Base-by-base conservation (phyloP, 2,797 vertebrate species). In the Selene dorsalis region DNA sequence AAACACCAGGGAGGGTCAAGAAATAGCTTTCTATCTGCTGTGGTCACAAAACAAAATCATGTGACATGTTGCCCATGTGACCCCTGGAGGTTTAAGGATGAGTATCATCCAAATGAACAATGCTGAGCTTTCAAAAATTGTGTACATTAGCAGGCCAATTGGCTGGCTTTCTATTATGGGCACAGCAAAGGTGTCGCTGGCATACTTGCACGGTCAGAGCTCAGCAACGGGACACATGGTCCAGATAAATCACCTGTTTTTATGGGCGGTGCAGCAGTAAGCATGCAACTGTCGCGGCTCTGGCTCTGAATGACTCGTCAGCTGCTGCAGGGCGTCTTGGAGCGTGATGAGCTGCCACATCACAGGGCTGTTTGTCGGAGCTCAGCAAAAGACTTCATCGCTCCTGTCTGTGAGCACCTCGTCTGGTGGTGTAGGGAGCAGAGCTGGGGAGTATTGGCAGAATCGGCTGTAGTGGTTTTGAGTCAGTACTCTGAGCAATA, bases 161-260 rank as follows among this genome's bases (percentile, higher is more conserved):
- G 79, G 74, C 80, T 18, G 41, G 43, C 71, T 77, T 84, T 88
- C 83, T 92, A 88, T 89, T 84, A 89, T 4, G 50, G 75, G 85
- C 77, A 69, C 73, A 61, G 83, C 28, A 71, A 84, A 88, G 83
- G 82, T 88, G 76, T 89, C 32, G 48, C 66, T 79, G 79, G 78
- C 87, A 91, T 93, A 75, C 88, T 87, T 87, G 59, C 0, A 7
- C 69, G 83, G 90, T 92, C 91, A 91, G 81, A 84, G 75, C 84
- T 75, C 90, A 73, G 71, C 77, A 79, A 73, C 77, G 59, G 73
- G 82, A 79, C 92, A 92, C 88, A 87, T 89, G 84, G 74, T 89
- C 70, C 73, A 77, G 74, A 93, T 93, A 93, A 93, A 94, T 94
- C 91, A 90, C 68, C 75, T 69, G 68, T 71, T 89, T 90, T 91